phyloP scores from a whole-genome alignment of 2,113 vertebrate genomes.

The Percina caprodes region DNA sequence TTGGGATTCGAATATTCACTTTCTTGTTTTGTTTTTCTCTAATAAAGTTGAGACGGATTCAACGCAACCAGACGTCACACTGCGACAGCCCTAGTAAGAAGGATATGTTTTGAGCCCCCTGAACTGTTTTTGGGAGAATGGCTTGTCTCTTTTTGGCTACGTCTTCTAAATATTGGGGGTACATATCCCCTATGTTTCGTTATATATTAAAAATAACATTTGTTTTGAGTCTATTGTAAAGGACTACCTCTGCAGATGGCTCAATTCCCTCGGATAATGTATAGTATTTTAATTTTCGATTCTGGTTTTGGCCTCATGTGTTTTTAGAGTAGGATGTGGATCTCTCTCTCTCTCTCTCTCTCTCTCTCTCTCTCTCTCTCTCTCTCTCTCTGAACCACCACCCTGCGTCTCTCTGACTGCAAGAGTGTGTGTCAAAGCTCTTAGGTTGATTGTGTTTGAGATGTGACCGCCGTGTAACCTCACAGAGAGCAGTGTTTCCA shows the following conservation, averaged over 20 bases:
- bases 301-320: constrained; percentile 9
- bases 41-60: too few relatives aligned
- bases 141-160: too few relatives aligned
- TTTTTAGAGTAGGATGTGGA: neutral
- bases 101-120: too few relatives aligned
- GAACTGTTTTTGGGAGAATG: too few relatives aligned
- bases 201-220: neutral
- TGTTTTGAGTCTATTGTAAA: neutral
- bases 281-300: neutral
- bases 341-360: neutral
- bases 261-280: neutral
- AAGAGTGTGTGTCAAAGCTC: neutral
- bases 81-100: too few relatives aligned
- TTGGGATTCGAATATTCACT: too few relatives aligned
- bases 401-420: neutral
- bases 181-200: too few relatives aligned
- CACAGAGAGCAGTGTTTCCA: neutral
- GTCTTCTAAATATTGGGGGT: too few relatives aligned
- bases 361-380: neutral
- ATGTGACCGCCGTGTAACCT: constrained; percentile 28
- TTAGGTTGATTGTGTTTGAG: constrained; percentile 8
- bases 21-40: too few relatives aligned
- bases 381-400: neutral
- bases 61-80: too few relatives aligned
- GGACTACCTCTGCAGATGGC: neutral